Evolutionary conservation across 2,797 vertebrate species (phyloP).

Genomic region (Rhodeus uyekii): DNA sequence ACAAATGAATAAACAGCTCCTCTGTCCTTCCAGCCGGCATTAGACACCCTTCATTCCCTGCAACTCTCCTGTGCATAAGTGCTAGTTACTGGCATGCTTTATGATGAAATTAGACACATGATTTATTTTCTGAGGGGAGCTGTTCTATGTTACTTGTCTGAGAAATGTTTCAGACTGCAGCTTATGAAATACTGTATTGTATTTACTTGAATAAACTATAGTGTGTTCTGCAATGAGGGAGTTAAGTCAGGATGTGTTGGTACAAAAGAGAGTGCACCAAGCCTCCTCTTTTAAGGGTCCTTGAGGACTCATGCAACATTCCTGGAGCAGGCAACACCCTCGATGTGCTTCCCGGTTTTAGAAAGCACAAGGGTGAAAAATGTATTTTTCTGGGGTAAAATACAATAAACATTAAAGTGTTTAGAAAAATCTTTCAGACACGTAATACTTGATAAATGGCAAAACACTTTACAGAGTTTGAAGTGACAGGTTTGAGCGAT

Average conservation of each 20-base stretch:
- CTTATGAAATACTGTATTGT: constrained; percentile 18
- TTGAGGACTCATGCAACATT: constrained; percentile 77
- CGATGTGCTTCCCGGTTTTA: not conserved
- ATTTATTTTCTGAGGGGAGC: constrained; percentile 31
- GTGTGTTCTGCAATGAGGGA: constrained; percentile 27
- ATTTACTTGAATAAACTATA: constrained; percentile 40
- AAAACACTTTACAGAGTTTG: constrained; percentile 10
- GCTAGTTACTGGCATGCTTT: constrained; percentile 31
- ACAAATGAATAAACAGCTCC: constrained; percentile 14
- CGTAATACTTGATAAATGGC: constrained; percentile 14
- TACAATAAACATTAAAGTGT: constrained; percentile 15
- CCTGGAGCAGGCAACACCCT: constrained; percentile 63
- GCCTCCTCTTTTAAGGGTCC: constrained; percentile 69
- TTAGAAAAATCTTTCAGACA: constrained; percentile 18
- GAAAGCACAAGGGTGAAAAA: constrained; percentile 12
- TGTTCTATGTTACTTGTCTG: constrained; percentile 39
- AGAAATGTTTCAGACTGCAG: constrained; percentile 37
- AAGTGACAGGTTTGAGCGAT: constrained; percentile 25
- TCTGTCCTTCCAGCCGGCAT: not conserved
- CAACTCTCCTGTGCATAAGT: constrained; percentile 28
- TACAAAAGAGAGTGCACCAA: constrained; percentile 49
- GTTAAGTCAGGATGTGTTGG: constrained; percentile 51
- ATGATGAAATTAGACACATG: constrained; percentile 21
- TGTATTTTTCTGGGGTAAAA: constrained; percentile 5
- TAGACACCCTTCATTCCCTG: constrained; percentile 6